Base-by-base conservation (phyloP, 2,797 vertebrate species). In the Leptodactylus fallax region DNA sequence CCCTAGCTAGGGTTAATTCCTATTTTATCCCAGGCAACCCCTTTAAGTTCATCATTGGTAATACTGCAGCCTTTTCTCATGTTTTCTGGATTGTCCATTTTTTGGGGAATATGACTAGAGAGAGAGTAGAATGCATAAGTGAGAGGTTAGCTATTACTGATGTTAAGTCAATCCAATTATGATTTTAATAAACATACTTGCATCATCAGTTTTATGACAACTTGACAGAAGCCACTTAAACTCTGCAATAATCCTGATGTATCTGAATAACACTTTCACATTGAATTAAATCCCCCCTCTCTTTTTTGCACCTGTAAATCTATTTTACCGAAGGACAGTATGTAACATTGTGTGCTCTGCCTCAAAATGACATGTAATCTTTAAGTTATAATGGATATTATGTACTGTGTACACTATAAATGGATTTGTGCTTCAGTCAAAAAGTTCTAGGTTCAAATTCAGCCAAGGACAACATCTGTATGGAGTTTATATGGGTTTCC, bases 231-330 rank as follows among this genome's bases (percentile, higher is more conserved):
- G 56, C 27, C 79, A 80, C 53, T 83, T 77, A 74, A 82, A 49
- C 49, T 56, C 25, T 56, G 60, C 53, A 83, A 56, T 56, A 67
- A 83, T 45, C 25, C 49, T 56, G 60, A 67, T 63, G 27, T 71
- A 65, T 83, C 61, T 55, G 27, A 79, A 81, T 80, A 86, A 67
- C 61, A 80, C 23, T 81, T 72, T 72, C 25, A 65, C 51, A 63
- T 71, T 83, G 49, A 65, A 65, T 79, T 51, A 55, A 69, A 81
- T 53, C n/a, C 21, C 25, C 53, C 1, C 23, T 71, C 21, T 58
- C 67, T 58, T 27, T 49, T 67, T 12, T 19, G 60, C 60, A 83
- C 51, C 72, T 83, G 60, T 58, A 63, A 79, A 83, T 76, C 17
- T 51, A 13, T n/a, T 27, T 56, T 61, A 25, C 61, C 10, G 3